A percentile compares a stretch with the other conserved stretches of the same genome.
phyloP scores from a whole-genome alignment of 1,140 invertebrate genomes.

The Metopolophium dirhodum region DNA sequence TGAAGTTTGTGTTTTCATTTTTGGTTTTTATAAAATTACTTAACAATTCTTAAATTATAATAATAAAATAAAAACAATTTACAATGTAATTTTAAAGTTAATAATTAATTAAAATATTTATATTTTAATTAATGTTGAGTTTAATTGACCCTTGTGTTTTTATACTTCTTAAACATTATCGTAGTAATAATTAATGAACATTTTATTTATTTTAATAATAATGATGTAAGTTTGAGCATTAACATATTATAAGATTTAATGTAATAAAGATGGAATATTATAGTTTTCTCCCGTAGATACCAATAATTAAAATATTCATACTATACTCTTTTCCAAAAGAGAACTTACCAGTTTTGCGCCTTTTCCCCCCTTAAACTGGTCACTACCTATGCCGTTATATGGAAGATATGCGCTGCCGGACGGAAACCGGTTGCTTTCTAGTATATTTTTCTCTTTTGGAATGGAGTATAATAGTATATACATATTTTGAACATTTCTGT shows the following conservation, averaged over 20 bases:
- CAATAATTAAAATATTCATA: background rate
- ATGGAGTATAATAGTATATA: background rate
- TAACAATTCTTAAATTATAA: constrained; percentile 15
- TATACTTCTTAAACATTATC: background rate
- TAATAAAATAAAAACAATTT: constrained; percentile 15
- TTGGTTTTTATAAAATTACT: constrained; percentile 42
- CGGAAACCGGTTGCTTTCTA: no score
- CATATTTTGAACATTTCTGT: background rate
- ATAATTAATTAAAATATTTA: background rate
- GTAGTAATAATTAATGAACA: background rate
- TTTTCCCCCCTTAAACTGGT: no score
- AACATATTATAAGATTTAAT: background rate
- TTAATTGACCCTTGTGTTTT: constrained; percentile 37
- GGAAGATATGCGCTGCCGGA: no score
- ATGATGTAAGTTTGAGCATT: constrained; percentile 27
- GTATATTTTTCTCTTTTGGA: no score
- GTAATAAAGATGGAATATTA: background rate
- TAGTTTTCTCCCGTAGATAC: background rate
- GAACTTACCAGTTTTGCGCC: no score
- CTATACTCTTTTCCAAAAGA: no score
- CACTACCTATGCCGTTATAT: no score
- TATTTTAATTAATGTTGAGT: constrained; percentile 23
- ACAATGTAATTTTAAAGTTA: background rate
- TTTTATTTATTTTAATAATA: background rate
- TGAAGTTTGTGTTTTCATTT: background rate